Evolutionary conservation across 2,113 vertebrate species (phyloP).

Genomic region (Columba livia): DNA sequence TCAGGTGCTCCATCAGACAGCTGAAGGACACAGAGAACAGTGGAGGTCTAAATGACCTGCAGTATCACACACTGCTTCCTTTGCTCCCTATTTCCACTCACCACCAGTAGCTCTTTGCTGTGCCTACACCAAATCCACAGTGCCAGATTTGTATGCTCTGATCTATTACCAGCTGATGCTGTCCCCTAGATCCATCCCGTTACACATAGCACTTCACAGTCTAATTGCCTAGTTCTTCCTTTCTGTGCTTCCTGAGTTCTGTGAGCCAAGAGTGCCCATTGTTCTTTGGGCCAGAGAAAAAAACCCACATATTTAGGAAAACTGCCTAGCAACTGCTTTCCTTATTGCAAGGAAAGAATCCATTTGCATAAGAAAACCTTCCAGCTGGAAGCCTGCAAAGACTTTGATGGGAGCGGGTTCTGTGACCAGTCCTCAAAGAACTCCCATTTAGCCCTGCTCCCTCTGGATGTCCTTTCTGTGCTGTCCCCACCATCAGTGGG

Average conservation of each 20-base stretch:
- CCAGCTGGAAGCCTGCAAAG: conserved; percentile 55
- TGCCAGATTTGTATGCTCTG: not conserved
- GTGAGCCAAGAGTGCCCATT: conserved; percentile 49
- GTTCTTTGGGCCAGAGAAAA: conserved; percentile 32
- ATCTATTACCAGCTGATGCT: not conserved
- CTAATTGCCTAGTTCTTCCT: conserved; percentile 50
- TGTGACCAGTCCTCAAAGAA: conserved; percentile 60
- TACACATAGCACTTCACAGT: not conserved
- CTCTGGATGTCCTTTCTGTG: conserved; percentile 48
- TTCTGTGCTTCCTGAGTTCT: conserved; percentile 58
- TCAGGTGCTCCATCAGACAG: not conserved
- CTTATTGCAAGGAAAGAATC: conserved; percentile 58
- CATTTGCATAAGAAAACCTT: conserved; percentile 75
- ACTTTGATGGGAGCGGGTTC: conserved; percentile 32
- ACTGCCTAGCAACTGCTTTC: conserved; percentile 76
- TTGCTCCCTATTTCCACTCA: not conserved
- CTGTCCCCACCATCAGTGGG: not conserved
- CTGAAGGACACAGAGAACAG: not conserved
- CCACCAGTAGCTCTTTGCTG: not conserved
- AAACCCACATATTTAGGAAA: conserved; percentile 58
- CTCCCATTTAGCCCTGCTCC: not conserved
- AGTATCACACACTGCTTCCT: not conserved
- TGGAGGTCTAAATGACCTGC: not conserved
- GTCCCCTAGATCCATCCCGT: not conserved
- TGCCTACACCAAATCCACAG: not conserved